Percentiles rank a stretch among this genome's conserved stretches.
phyloP scores from a whole-genome alignment of 2,113 vertebrate genomes.

The Phalacrocorax aristotelis region DNA sequence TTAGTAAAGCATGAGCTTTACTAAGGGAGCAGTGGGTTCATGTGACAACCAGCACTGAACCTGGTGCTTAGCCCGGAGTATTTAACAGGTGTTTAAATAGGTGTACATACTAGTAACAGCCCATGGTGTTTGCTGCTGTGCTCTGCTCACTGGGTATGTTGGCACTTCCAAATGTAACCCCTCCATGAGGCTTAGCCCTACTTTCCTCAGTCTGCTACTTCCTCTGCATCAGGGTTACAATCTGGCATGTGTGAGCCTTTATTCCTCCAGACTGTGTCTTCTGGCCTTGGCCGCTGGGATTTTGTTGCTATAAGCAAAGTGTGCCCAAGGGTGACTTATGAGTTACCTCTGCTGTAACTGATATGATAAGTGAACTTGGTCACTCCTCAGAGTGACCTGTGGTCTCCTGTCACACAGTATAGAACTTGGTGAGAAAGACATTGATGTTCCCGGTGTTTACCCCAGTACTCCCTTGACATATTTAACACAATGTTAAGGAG shows the following conservation, averaged over 20 bases:
- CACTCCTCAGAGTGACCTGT: background rate
- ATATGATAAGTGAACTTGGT: background rate
- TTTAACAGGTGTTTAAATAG: background rate
- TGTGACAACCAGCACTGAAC: background rate
- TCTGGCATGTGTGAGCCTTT: accelerated
- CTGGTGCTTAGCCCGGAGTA: background rate
- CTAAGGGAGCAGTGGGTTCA: background rate
- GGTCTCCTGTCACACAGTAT: background rate
- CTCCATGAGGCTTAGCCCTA: background rate
- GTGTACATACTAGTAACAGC: background rate
- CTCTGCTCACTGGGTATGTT: background rate
- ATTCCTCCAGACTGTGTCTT: background rate
- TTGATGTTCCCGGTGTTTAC: background rate
- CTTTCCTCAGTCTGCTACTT: background rate
- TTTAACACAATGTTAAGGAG: background rate
- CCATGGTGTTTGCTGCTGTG: background rate
- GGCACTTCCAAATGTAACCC: background rate
- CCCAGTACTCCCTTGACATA: background rate
- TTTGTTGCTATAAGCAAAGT: background rate
- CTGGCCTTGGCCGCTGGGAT: background rate
- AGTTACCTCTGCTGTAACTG: background rate
- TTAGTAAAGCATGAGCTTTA: background rate
- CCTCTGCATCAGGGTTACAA: background rate
- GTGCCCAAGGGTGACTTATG: background rate
- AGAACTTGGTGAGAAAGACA: background rate